A percentile compares a stretch with the other conserved stretches of the same genome.
These are phyloP conservation scores for Drosophila histrio DNA, from an alignment of 2,888 invertebrate species.

Conservation along the genomic window DNA sequence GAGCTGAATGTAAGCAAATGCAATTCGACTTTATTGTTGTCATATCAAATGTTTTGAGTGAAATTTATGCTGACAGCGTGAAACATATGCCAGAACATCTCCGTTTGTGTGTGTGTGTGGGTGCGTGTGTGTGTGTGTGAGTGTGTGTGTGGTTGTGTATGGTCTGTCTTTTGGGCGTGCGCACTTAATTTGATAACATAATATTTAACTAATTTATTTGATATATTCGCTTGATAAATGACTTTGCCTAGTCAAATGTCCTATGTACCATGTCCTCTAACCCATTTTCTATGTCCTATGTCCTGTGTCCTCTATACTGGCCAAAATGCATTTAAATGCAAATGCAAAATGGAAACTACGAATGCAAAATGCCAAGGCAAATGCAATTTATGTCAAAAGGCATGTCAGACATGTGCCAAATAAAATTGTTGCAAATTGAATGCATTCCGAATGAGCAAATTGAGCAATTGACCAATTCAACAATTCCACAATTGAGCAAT, in stretches of 20 bases:
- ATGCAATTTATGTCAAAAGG: conserved; percentile 65
- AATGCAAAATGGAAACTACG: conserved; percentile 12
- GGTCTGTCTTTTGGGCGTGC: conserved; percentile 11
- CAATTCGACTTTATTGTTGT: conserved; percentile 57
- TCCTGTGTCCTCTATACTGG: background rate
- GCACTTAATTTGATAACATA: conserved; percentile 70
- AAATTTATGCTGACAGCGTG: conserved; percentile 64
- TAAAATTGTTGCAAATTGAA: conserved; percentile 63
- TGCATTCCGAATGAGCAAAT: conserved; percentile 52
- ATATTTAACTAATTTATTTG: conserved; percentile 75
- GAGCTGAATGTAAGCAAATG: conserved; percentile 1
- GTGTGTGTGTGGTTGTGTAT: background rate
- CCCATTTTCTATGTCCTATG: background rate
- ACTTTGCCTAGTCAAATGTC: conserved; percentile 25
- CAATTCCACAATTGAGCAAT: conserved; percentile 34
- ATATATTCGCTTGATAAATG: conserved; percentile 63
- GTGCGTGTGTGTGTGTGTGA: background rate
- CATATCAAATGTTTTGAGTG: conserved; percentile 58
- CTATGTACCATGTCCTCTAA: background rate
- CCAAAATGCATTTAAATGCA: conserved; percentile 26
- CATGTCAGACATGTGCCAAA: conserved; percentile 48
- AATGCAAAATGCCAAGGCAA: conserved; percentile 27
- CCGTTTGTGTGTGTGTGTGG: background rate
- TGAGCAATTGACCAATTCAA: conserved; percentile 31
- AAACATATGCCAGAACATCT: conserved; percentile 16